Percentiles rank a stretch among this genome's conserved stretches.
Evolutionary conservation across 2,797 vertebrate genomes (phyloP).

Genomic region (Phrynocephalus guinanensis): DNA sequence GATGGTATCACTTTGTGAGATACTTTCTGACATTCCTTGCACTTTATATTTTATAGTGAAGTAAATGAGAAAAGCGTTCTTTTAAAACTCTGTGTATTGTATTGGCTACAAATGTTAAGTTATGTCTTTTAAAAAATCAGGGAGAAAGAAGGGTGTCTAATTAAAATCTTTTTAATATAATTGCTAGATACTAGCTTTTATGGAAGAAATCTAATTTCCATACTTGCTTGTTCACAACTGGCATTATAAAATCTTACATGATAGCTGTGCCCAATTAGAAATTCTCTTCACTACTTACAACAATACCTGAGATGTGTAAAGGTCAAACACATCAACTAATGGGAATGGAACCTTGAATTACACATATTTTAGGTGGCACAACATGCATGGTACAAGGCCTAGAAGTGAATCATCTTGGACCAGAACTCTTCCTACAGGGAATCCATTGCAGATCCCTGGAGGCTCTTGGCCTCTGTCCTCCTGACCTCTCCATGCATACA

Average conservation of each 20-base stretch:
- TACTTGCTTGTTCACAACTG: constrained; percentile 52
- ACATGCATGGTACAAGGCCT: background rate
- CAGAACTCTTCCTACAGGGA: background rate
- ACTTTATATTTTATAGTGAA: constrained; percentile 69
- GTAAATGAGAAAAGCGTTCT: constrained; percentile 58
- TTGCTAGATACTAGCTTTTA: constrained; percentile 64
- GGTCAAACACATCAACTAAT: background rate
- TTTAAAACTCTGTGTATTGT: constrained; percentile 63
- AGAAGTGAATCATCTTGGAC: background rate
- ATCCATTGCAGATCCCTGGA: background rate
- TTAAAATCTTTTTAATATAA: constrained; percentile 67
- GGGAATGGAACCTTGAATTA: background rate
- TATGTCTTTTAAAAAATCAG: constrained; percentile 68
- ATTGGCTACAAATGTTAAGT: constrained; percentile 71
- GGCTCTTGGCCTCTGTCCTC: background rate
- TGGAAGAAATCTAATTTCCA: constrained; percentile 57
- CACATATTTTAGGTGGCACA: background rate
- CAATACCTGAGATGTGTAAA: constrained; percentile 56
- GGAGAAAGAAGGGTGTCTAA: constrained; percentile 64
- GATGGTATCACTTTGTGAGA: constrained; percentile 72
- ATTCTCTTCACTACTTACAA: constrained; percentile 17
- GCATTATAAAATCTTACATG: constrained; percentile 57
- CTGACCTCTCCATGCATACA: background rate
- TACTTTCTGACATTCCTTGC: constrained; percentile 70
- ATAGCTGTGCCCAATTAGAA: constrained; percentile 59